Conservation (phyloP, 37 sponge, comb jelly and placozoan genomes). For the Bolinopsis microptera region DNA sequence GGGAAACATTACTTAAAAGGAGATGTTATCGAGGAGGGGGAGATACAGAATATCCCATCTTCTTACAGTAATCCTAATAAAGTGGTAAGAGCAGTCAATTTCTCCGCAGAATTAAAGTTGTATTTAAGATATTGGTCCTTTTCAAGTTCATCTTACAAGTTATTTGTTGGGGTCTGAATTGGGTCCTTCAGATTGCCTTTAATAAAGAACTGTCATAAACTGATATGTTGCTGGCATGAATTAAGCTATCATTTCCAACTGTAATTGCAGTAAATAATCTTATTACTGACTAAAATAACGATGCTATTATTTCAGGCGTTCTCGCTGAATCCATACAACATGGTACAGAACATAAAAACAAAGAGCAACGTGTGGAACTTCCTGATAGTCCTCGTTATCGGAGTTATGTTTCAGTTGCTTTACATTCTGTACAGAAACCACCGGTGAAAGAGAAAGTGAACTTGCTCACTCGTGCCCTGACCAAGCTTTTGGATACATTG, state of each 20-base stretch:
- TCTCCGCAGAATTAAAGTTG: no score
- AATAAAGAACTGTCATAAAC: no score
- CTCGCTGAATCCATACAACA: background rate
- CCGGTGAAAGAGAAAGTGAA: background rate
- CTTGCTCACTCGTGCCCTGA: no score
- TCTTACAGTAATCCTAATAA: conserved; percentile 39
- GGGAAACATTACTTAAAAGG: conserved; percentile 89
- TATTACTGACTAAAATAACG: no score
- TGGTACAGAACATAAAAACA: background rate
- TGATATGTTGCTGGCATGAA: no score
- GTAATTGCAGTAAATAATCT: no score
- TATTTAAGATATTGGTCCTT: no score
- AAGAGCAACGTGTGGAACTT: background rate
- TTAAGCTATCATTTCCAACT: no score
- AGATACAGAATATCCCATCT: background rate
- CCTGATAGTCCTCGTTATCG: background rate
- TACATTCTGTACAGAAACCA: background rate
- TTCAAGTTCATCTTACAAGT: no score
- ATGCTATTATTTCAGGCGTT: conserved; percentile 2
- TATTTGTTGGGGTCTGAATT: no score
- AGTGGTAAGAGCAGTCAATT: background rate
- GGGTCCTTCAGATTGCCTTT: no score
- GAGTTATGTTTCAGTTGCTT: background rate
- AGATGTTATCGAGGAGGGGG: background rate
- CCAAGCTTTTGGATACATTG: no score